Percentiles rank a stretch among this genome's conserved stretches.
Conservation (phyloP, 2,888 invertebrate species). For the Mythimna vitellina region DNA sequence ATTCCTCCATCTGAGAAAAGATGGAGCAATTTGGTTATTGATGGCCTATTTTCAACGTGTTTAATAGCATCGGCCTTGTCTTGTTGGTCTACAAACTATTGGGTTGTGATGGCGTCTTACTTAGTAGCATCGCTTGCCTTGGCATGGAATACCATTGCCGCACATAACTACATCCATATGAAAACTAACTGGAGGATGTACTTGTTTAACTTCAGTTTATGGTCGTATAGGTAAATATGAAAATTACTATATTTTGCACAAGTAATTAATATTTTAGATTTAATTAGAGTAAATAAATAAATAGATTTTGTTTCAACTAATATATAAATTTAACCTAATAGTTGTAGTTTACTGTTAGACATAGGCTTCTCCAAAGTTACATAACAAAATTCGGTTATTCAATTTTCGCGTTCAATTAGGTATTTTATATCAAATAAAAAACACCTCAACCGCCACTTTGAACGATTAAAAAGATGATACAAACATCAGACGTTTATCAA, state of each 20-base stretch:
- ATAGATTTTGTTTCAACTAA: too few relatives aligned
- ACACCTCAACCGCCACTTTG: too few relatives aligned
- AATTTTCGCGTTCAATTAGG: neutral
- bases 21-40: conserved; percentile 76
- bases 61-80: conserved; percentile 76
- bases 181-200: conserved; percentile 95
- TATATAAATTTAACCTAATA: too few relatives aligned
- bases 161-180: conserved; percentile 95
- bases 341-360: too few relatives aligned
- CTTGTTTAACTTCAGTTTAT: conserved; percentile 93
- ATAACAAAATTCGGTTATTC: too few relatives aligned
- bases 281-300: too few relatives aligned
- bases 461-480: neutral
- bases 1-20: conserved; percentile 77
- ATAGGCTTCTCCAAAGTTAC: too few relatives aligned
- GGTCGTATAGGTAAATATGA: conserved; percentile 91
- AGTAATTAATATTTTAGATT: neutral
- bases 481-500: neutral
- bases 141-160: conserved; percentile 90
- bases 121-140: conserved; percentile 86
- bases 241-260: neutral
- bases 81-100: conserved; percentile 75
- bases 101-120: conserved; percentile 72
- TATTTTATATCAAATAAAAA: neutral
- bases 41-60: conserved; percentile 79